phyloP scores from a whole-genome alignment of 2,888 invertebrate species.

The Agriopis marginaria region DNA sequence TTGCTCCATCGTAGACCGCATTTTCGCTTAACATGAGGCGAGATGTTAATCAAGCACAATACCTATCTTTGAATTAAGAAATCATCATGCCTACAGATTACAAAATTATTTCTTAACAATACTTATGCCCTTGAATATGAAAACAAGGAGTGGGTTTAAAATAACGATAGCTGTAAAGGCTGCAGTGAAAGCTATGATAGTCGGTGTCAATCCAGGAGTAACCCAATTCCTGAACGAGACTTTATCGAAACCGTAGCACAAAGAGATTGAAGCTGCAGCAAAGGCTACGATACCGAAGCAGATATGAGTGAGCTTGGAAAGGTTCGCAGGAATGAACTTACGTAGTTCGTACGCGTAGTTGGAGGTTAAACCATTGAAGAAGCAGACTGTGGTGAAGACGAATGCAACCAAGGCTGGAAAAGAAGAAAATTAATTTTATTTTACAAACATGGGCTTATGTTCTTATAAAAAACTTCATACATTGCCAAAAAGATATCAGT shows the following conservation, averaged over 20 bases:
- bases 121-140: slow-evolving; percentile 52
- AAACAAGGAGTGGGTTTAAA: slow-evolving; percentile 61
- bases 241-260: slow-evolving; percentile 68
- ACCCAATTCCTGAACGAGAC: slow-evolving; percentile 61
- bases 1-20: too few species aligned
- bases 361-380: slow-evolving; percentile 59
- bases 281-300: slow-evolving; percentile 64
- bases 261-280: slow-evolving; percentile 54
- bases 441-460: too few species aligned
- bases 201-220: slow-evolving; percentile 46
- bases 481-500: too few species aligned
- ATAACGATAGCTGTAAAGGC: slow-evolving; percentile 60
- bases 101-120: slow-evolving; percentile 44
- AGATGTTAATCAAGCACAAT: too few species aligned
- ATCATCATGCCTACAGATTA: too few species aligned
- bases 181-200: slow-evolving; percentile 57
- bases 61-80: too few species aligned
- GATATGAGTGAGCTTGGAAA: slow-evolving; percentile 62
- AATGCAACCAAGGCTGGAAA: slow-evolving; percentile 60
- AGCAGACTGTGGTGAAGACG: slow-evolving; percentile 58
- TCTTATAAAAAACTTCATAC: too few species aligned
- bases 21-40: too few species aligned
- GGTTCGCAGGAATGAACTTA: slow-evolving; percentile 49
- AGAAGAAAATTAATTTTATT: slow-evolving; percentile 13
- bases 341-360: slow-evolving; percentile 59